Evolutionary conservation across 2,888 invertebrate species (phyloP), one percentile per base, ranked within the genome.

Genomic region (Thera britannica): DNA sequence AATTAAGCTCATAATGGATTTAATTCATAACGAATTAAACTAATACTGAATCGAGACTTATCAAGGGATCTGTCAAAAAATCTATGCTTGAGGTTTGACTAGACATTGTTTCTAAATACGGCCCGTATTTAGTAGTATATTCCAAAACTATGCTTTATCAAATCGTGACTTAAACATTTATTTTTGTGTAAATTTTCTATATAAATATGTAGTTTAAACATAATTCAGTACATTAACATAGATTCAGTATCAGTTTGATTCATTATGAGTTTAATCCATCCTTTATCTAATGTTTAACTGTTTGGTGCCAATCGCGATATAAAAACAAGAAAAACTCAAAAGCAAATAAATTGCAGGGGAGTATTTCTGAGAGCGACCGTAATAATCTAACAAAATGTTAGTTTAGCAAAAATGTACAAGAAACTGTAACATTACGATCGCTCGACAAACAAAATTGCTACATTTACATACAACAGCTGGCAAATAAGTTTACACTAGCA

Each of bases 301-400:
- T 7, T 51, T 38, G 46, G 44, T 46, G 46, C 54, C 54, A 41
- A 2, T 60, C 38, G 41, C 54, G 49, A 35, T 36, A 61, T 46
- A 46, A 12, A 35, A 35, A 55, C 6, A 12, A 52, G 49, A 61
- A 60, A 34, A 54, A 46, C 54, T 54, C 61, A 46, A 49, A 58
- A 52, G 57, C 58, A 58, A 64, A 41, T 12, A 1, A 38, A 51
- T 56, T 48, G 48, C 54, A n/a, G 23, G 58, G 59, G 64, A 52
- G 65, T 55, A 60, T 70, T 64, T 70, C 58, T 35, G 61, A 48
- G 49, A 51, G 52, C 49, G 57, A 61, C 62, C 62, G 61, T 65
- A 58, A 58, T 56, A 65, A 61, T 23, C 11, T 23, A 23, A 23
- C 23, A 23, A 23, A 55, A 9, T 36, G 23, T 51, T 51, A 51